These are phyloP conservation scores for Eueremaeus valkanovi DNA, from an alignment of 2,888 invertebrate genomes.

Conservation along the genomic window DNA sequence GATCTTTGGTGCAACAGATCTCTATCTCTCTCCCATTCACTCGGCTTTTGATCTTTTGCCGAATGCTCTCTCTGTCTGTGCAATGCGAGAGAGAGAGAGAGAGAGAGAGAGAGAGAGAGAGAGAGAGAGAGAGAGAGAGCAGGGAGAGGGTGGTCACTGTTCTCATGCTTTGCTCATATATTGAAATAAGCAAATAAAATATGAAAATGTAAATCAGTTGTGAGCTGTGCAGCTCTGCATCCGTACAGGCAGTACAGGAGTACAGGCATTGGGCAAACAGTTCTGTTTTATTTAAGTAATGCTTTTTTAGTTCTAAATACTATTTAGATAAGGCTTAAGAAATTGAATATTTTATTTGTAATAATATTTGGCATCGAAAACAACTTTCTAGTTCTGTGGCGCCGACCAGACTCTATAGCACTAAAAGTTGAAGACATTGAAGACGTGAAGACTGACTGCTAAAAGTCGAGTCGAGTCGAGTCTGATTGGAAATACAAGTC, in stretches of 20 bases:
- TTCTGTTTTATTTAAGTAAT: slow-evolving; percentile 1
- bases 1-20: slow-evolving; percentile 36
- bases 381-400: slow-evolving; percentile 16
- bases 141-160: slow-evolving; percentile 22
- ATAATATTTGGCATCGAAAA: slow-evolving; percentile 29
- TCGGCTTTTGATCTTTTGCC: slow-evolving; percentile 13
- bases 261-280: background rate
- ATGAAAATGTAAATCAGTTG: slow-evolving; percentile 19
- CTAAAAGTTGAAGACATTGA: slow-evolving; percentile 14
- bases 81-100: too few species aligned
- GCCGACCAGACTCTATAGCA: slow-evolving; percentile 32
- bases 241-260: background rate
- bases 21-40: slow-evolving; percentile 40
- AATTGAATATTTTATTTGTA: slow-evolving; percentile 33
- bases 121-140: background rate
- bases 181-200: slow-evolving; percentile 31
- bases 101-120: background rate
- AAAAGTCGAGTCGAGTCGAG: background rate
- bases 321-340: slow-evolving; percentile 27
- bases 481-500: slow-evolving; percentile 9
- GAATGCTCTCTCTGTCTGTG: slow-evolving; percentile 27
- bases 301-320: background rate
- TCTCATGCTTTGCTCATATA: slow-evolving; percentile 6
- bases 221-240: background rate
- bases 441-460: slow-evolving; percentile 5